These are phyloP conservation scores for Hiodon alosoides DNA, from an alignment of 2,113 vertebrate species.

Conservation along the genomic window DNA sequence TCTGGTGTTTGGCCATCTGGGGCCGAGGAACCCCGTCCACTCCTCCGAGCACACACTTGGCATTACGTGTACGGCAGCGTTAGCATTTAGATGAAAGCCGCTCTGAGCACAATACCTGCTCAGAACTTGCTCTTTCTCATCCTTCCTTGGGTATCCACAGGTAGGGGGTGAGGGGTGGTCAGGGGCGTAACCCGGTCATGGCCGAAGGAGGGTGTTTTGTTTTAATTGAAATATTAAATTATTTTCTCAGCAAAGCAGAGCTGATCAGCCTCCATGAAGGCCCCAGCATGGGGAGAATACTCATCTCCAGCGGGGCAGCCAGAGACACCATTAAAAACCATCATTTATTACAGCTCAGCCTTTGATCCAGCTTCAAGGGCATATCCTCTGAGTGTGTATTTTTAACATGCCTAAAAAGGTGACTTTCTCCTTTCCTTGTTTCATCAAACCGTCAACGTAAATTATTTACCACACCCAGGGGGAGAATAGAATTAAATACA, in stretches of 20 bases:
- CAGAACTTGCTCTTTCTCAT: too few relatives aligned
- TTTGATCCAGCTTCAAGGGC: conserved; percentile 61
- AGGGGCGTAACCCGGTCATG: too few relatives aligned
- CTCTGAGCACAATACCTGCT: too few relatives aligned
- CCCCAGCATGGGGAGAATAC: background rate
- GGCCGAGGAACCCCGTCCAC: too few relatives aligned
- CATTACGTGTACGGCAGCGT: too few relatives aligned
- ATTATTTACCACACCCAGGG: conserved; percentile 41
- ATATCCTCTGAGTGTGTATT: conserved; percentile 30
- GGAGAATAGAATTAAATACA: conserved; percentile 31
- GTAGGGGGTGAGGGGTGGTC: too few relatives aligned
- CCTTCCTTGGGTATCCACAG: too few relatives aligned
- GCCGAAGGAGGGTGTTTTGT: too few relatives aligned
- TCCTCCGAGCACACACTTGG: too few relatives aligned
- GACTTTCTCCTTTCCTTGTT: conserved; percentile 44
- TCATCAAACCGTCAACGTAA: conserved; percentile 49
- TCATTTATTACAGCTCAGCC: conserved; percentile 49
- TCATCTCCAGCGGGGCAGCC: background rate
- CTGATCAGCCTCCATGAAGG: background rate
- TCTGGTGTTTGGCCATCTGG: too few relatives aligned
- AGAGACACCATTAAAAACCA: conserved; percentile 54
- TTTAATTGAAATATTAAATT: too few relatives aligned
- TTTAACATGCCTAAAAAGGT: conserved; percentile 49
- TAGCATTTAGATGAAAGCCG: too few relatives aligned
- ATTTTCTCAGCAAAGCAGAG: background rate